Evolutionary conservation across 2,797 vertebrate species (phyloP).

Genomic region (Gorsachius magnificus): DNA sequence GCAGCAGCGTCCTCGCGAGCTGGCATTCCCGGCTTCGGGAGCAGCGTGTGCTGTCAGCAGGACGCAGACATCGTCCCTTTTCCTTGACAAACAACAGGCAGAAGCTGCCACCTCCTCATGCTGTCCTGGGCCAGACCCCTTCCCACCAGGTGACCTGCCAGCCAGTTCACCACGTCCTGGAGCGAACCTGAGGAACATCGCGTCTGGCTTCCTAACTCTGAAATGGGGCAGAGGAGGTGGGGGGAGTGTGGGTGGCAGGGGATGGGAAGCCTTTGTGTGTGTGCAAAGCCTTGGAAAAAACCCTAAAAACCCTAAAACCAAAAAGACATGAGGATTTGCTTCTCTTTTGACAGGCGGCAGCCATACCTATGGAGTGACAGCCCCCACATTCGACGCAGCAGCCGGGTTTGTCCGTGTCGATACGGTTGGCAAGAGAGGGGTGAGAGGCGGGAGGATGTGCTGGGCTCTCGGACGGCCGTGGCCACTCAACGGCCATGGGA

Average conservation of each 20-base stretch:
- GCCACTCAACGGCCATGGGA: not conserved
- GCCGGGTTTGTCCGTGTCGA: rapidly evolving
- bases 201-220: not conserved
- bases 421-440: not conserved
- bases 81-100: not conserved
- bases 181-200: not conserved
- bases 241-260: not conserved
- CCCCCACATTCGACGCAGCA: rapidly evolving
- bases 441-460: not conserved
- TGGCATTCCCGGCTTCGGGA: not conserved
- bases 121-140: not conserved
- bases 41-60: not conserved
- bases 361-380: rapidly evolving
- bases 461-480: not conserved
- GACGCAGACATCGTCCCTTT: not conserved
- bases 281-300: not conserved
- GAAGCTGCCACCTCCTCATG: not conserved
- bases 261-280: not conserved
- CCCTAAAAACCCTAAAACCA: not conserved
- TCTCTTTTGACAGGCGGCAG: not conserved
- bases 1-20: not conserved
- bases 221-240: not conserved
- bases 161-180: not conserved
- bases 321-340: not conserved
- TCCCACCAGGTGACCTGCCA: not conserved